Conservation (phyloP, 1,140 invertebrate species). For the Paraescarpia echinospica region DNA sequence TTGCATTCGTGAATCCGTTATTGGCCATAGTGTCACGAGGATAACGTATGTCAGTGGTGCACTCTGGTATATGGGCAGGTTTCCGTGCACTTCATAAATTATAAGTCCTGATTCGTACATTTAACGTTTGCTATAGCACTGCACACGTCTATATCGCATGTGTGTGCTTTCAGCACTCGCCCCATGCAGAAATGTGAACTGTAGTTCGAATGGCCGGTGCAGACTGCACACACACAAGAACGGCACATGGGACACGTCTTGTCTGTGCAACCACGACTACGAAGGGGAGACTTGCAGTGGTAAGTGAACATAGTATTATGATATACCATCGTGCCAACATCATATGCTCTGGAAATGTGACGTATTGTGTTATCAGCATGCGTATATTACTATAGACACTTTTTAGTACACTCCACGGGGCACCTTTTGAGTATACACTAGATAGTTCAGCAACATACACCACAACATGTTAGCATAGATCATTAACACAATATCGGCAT, state of each 20-base stretch:
- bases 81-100: no score
- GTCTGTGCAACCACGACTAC: neutral
- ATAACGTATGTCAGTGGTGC: no score
- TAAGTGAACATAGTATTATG: neutral
- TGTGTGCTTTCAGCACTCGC: neutral
- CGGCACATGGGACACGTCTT: neutral
- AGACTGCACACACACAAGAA: neutral
- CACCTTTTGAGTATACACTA: no score
- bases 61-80: no score
- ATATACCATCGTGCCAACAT: neutral
- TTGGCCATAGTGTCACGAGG: no score
- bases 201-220: neutral
- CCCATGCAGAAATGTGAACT: neutral
- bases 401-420: no score
- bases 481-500: no score
- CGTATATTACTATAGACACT: no score
- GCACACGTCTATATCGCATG: neutral
- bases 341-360: neutral
- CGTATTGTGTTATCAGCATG: neutral
- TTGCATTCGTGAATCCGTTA: no score
- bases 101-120: no score
- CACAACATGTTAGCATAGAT: no score
- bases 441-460: no score
- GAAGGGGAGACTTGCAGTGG: neutral
- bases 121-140: neutral